Percentiles rank a stretch among this genome's conserved stretches.
phyloP scores from a whole-genome alignment of 2,888 invertebrate species.

The Ceraclea dissimilis region DNA sequence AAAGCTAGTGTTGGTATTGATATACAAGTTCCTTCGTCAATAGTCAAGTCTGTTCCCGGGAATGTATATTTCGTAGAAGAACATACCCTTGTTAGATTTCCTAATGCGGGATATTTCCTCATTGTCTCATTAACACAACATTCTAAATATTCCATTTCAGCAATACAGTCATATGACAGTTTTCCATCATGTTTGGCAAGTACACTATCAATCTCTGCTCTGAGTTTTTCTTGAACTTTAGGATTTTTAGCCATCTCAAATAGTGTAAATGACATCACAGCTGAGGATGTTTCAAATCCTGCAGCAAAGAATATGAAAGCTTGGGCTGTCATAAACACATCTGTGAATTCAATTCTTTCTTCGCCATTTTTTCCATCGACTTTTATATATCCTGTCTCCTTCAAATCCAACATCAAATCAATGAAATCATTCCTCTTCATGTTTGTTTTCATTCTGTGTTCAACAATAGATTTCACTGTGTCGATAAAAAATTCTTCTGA shows the following conservation, averaged over 20 bases:
- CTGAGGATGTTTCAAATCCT: conserved; percentile 42
- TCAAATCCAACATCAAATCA: conserved; percentile 19
- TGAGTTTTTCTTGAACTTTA: conserved; percentile 35
- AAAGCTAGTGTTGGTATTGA: conserved; percentile 34
- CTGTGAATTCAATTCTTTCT: conserved; percentile 30
- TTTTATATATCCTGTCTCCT: conserved; percentile 16
- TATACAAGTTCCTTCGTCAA: conserved; percentile 34
- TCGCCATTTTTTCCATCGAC: conserved; percentile 4
- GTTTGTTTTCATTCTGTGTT: conserved; percentile 16
- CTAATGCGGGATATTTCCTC: conserved; percentile 40
- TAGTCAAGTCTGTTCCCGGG: conserved; percentile 33
- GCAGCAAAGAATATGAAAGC: conserved; percentile 40
- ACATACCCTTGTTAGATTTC: conserved; percentile 35
- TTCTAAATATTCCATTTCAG: conserved; percentile 37
- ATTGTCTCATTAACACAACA: conserved; percentile 40
- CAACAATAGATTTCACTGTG: conserved; percentile 22
- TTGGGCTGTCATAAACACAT: conserved; percentile 35
- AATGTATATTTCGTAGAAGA: conserved; percentile 32
- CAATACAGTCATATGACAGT: conserved; percentile 35
- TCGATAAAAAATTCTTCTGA: conserved; percentile 21
- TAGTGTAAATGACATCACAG: conserved; percentile 34
- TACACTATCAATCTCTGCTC: conserved; percentile 32
- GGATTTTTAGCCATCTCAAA: conserved; percentile 36
- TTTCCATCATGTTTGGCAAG: conserved; percentile 31
- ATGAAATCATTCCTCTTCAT: conserved; percentile 20